Evolutionary conservation across 2,113 vertebrate genomes (phyloP).

Genomic region (Theristicus caerulescens): DNA sequence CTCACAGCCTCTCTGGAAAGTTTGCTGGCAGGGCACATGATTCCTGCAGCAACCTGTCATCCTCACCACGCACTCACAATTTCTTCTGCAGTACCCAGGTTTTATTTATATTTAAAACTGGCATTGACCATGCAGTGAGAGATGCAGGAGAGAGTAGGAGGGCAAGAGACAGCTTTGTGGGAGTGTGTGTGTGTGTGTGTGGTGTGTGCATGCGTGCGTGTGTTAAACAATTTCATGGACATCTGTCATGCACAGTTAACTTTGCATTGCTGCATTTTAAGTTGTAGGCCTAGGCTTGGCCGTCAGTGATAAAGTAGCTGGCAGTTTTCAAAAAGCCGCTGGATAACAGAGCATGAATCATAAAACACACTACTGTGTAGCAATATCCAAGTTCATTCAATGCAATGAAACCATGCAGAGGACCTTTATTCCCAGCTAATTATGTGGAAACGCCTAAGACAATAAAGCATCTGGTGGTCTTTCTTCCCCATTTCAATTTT

Average conservation of each 20-base stretch:
- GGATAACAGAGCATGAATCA: conserved; percentile 87
- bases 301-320: conserved; percentile 84
- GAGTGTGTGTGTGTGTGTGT: conserved; percentile 36
- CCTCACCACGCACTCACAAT: not conserved
- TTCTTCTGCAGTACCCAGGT: not conserved
- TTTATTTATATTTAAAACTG: conserved; percentile 65
- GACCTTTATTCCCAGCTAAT: conserved; percentile 96
- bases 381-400: conserved; percentile 98
- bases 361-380: conserved; percentile 88
- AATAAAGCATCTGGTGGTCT: conserved; percentile 99
- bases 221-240: conserved; percentile 96
- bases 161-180: conserved; percentile 66
- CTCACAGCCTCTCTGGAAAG: not conserved
- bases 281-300: conserved; percentile 78
- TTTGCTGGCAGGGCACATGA: not conserved
- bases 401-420: conserved; percentile 89
- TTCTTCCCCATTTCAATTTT: conserved; percentile 90
- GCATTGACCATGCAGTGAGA: conserved; percentile 2
- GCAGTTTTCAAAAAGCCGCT: conserved; percentile 82
- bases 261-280: conserved; percentile 89
- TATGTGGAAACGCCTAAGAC: conserved; percentile 98
- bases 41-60: not conserved
- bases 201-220: conserved; percentile 69
- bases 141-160: not conserved
- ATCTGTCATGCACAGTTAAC: conserved; percentile 97